These are phyloP conservation scores for Saimiri boliviensis DNA, from an alignment of 2,113 vertebrate genomes.

Conservation along the genomic window DNA sequence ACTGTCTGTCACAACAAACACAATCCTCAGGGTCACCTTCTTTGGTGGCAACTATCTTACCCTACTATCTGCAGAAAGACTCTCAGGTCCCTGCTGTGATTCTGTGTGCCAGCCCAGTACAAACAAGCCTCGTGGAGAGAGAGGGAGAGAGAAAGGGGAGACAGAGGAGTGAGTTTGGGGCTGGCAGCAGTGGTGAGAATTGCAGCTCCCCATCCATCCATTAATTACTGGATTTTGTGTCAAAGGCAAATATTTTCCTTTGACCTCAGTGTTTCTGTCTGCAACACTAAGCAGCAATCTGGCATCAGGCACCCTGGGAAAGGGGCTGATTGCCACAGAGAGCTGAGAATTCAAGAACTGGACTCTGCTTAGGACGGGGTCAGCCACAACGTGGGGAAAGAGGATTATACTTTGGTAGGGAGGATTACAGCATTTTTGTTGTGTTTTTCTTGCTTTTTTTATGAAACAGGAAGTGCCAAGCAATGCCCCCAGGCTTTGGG, in stretches of 20 bases:
- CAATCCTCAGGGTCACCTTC: not conserved
- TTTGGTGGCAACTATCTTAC: not conserved
- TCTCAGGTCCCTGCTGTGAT: not conserved
- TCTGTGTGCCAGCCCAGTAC: not conserved
- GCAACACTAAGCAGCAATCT: not conserved
- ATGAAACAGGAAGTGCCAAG: not conserved
- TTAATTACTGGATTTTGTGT: not conserved
- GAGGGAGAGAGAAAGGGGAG: not conserved
- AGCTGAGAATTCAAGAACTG: not conserved
- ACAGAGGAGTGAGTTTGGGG: not conserved
- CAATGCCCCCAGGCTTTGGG: not conserved
- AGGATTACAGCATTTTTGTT: not conserved
- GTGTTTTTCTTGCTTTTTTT: not conserved
- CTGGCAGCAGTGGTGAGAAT: not conserved
- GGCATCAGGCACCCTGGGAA: not conserved
- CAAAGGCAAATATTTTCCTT: conserved; percentile 22
- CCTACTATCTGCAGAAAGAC: not conserved
- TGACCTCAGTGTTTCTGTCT: not conserved
- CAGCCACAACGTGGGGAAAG: not conserved
- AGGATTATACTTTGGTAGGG: not conserved
- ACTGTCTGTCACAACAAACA: not conserved
- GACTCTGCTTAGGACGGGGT: not conserved
- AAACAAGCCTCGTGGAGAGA: not conserved
- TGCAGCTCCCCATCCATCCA: not conserved
- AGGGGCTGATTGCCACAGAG: not conserved